Conservation (phyloP, 2,113 vertebrate species). For the Pholis gunnellus region DNA sequence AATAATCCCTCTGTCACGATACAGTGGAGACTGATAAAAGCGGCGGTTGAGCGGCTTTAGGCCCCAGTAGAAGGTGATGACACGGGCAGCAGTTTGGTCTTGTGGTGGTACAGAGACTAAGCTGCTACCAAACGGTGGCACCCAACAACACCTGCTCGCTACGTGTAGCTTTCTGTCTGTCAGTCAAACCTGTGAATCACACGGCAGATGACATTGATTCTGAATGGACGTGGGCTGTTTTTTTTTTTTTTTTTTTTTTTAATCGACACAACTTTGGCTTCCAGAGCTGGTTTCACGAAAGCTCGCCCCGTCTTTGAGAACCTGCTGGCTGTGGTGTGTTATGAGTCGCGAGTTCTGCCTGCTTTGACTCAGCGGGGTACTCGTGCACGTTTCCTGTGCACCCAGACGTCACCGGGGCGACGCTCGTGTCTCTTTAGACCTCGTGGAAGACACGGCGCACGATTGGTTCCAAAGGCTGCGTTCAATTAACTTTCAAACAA, state of each 20-base stretch:
- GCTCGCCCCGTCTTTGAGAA: slow-evolving; percentile 2
- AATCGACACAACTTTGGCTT: not conserved
- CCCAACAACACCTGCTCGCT: not conserved
- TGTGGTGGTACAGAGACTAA: slow-evolving; percentile 17
- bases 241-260: not conserved
- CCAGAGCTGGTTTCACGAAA: slow-evolving; percentile 2
- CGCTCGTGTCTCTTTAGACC: slow-evolving; percentile 1
- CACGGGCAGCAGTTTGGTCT: slow-evolving; percentile 10
- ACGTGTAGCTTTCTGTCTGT: not conserved
- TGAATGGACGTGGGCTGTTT: not conserved
- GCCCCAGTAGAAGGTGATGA: slow-evolving; percentile 38
- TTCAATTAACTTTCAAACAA: slow-evolving; percentile 26
- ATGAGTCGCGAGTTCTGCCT: slow-evolving; percentile 31
- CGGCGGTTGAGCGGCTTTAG: slow-evolving; percentile 28
- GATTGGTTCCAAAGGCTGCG: slow-evolving; percentile 3
- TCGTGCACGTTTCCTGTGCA: slow-evolving; percentile 41
- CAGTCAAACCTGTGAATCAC: slow-evolving; percentile 1
- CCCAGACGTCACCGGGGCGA: slow-evolving; percentile 53
- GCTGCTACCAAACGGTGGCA: slow-evolving; percentile 12
- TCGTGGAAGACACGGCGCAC: slow-evolving; percentile 1
- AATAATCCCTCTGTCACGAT: slow-evolving; percentile 56
- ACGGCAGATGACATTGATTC: not conserved
- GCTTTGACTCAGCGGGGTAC: slow-evolving; percentile 65
- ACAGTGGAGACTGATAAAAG: slow-evolving; percentile 45
- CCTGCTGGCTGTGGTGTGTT: slow-evolving; percentile 25